Evolutionary conservation across 2,888 invertebrate species (phyloP), one percentile per base, ranked within the genome.

Genomic region (Merodon equestris): DNA sequence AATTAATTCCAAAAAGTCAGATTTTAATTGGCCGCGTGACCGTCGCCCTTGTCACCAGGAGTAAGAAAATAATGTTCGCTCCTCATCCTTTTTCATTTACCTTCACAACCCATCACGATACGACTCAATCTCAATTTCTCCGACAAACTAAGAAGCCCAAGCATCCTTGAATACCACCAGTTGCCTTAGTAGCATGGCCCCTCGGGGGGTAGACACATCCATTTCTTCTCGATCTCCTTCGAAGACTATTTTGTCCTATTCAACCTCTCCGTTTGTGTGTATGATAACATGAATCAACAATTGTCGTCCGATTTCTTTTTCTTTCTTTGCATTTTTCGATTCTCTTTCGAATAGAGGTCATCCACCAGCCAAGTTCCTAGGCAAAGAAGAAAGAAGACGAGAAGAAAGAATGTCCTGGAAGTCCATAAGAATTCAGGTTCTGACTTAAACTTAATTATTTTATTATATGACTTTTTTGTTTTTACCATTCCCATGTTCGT

Each of bases 151-250:
- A 58, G 38, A 45, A 57, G 42, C 34, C 53, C 17, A 27, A 47
- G 47, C 45, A 60, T 61, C 72, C 67, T 67, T 67, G 67, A 45
- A 36, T 77, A 77, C 77, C 77, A 77, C 67, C 73, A 77, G 77
- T 77, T 77, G 63, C 77, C 77, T 73, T 73, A 63, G 73, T 44
- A 40, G 34, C 67, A 57, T 36, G 10, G 40, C 36, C 54, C 72
- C 34, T 34, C 34, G 40, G 66, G 61, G 61, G 67, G 67, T 61
- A 77, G 77, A 77, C 77, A 77, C 53, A 77, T 73, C 44, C 36
- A 73, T 53, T 77, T 73, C 19, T 56, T 12, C 53, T 72, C 67
- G 67, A 48, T 48, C 18, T 58, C 53, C 50, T 38, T 56, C 10
- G 40, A 60, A 57, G 64, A 48, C 58, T 50, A 38, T 12, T 5